Base-by-base conservation (phyloP, 1,140 invertebrate genomes). In the Formica exsecta region DNA sequence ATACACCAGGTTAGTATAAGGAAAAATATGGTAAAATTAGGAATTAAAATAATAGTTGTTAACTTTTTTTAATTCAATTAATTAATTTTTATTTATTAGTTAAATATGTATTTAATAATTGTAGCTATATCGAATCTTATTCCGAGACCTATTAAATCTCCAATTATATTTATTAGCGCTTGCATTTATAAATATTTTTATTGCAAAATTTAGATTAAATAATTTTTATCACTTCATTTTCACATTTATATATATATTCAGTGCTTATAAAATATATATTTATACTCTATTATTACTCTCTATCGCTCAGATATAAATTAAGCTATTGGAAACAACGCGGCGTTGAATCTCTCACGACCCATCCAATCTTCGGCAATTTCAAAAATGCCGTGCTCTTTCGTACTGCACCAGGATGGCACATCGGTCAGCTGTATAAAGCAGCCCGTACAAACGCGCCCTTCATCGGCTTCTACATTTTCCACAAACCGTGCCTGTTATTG, bases 401-500 rank as follows among this genome's bases (percentile, higher is more conserved):
- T 29, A 85, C 83, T 7, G 89, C 92, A 1, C 90, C 91, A 5
- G 90, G 96, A 93, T 94, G 91, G 48, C 92, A 95, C 80, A 91
- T 95, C 6, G 93, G 91, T 73, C 84, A 87, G n/a, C 36, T 92
- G n/a, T 73, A 92, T 64, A 90, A 86, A 61, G 11, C 66, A 51
- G 90, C 87, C 0, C 44, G 48, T 6, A 7, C 51, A 5, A 54
- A 91, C 36, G 71, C 61, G 2, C 86, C 88, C 2, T 91, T 79
- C 38, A 22, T 92, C 44, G 91, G 91, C 19, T 86, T 91, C 9
- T 91, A 91, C 65, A 91, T 91, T 13, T 86, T 91, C 48, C 89
- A 91, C 54, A 90, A 92, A 38, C 90, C 90, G 0, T 90, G 88
- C 38, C n/a, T 92, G 6, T 19, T 92, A 1, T 3, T 92, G 11